Percentiles rank a stretch among this genome's conserved stretches.
Conservation (phyloP, 92 coral and sea anemone species). For the Phenganax marumi region DNA sequence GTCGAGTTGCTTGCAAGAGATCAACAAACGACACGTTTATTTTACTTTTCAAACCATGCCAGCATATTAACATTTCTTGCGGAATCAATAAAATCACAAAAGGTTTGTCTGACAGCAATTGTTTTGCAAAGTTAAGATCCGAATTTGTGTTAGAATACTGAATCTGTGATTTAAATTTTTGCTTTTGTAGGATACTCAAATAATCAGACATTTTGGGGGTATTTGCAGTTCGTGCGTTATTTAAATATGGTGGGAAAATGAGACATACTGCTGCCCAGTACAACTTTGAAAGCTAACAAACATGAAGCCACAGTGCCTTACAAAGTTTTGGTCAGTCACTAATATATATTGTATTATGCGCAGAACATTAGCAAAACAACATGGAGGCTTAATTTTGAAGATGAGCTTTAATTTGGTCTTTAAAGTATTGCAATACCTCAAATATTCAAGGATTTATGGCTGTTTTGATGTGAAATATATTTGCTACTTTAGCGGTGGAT, state of each 20-base stretch:
- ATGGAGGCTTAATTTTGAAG: slow-evolving; percentile 8
- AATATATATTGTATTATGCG: slow-evolving; percentile 23
- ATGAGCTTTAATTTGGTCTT: slow-evolving; percentile 24
- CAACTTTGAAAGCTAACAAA: slow-evolving; percentile 8
- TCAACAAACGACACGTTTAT: slow-evolving; percentile 5
- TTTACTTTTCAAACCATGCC: slow-evolving; percentile 27
- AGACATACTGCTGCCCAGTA: slow-evolving; percentile 25
- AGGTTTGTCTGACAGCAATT: no score
- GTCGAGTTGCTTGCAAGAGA: slow-evolving; percentile 3
- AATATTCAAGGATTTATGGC: slow-evolving; percentile 28
- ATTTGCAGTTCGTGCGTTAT: slow-evolving; percentile 9
- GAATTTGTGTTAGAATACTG: slow-evolving; percentile 7
- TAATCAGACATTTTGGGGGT: slow-evolving; percentile 5
- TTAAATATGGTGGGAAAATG: slow-evolving; percentile 25
- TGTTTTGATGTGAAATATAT: slow-evolving; percentile 13
- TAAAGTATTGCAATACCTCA: slow-evolving; percentile 27
- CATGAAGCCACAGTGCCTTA: slow-evolving; percentile 23
- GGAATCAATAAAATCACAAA: no score
- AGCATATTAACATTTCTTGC: slow-evolving; percentile 2
- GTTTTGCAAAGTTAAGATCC: no score
- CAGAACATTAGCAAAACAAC: slow-evolving; percentile 19
- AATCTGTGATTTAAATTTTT: not conserved
- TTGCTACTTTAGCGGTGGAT: slow-evolving; percentile 16
- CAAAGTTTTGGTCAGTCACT: slow-evolving; percentile 9
- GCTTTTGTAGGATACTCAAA: not conserved